Evolutionary conservation across 2,113 vertebrate genomes (phyloP).

Genomic region (Ophthalmolycus amberensis): DNA sequence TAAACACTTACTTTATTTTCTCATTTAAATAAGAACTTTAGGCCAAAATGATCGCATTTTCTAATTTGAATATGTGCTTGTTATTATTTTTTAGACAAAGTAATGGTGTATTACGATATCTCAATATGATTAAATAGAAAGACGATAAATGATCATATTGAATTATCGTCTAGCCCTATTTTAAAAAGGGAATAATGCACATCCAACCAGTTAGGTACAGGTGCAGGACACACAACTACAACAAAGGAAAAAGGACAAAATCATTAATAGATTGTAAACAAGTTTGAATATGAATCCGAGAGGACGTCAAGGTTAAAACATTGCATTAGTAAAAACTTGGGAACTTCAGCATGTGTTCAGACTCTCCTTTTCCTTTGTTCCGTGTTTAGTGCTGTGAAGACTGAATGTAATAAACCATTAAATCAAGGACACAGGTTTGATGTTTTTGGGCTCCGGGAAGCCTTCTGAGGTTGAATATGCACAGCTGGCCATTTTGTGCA

Average conservation of each 20-base stretch:
- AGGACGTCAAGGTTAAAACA: not conserved
- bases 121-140: not conserved
- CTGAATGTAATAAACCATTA: conserved; percentile 17
- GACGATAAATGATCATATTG: not conserved
- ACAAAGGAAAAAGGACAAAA: not conserved
- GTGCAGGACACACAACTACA: not conserved
- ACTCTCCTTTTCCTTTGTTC: not conserved
- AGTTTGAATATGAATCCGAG: not conserved
- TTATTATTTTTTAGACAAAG: not conserved
- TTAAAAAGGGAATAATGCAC: not conserved
- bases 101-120: not conserved
- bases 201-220: not conserved
- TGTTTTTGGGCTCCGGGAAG: conserved; percentile 13
- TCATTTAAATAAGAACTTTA: not conserved
- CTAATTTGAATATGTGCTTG: not conserved
- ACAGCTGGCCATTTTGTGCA: conserved; percentile 18
- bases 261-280: not conserved
- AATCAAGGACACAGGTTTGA: conserved; percentile 21
- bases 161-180: not conserved
- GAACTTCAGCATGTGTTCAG: not conserved
- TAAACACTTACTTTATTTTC: too few species aligned
- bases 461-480: conserved; percentile 13
- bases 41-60: not conserved
- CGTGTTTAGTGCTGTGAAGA: not conserved
- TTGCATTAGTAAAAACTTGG: not conserved